phyloP scores from a whole-genome alignment of 2,797 vertebrate genomes.

The Karalla daura region DNA sequence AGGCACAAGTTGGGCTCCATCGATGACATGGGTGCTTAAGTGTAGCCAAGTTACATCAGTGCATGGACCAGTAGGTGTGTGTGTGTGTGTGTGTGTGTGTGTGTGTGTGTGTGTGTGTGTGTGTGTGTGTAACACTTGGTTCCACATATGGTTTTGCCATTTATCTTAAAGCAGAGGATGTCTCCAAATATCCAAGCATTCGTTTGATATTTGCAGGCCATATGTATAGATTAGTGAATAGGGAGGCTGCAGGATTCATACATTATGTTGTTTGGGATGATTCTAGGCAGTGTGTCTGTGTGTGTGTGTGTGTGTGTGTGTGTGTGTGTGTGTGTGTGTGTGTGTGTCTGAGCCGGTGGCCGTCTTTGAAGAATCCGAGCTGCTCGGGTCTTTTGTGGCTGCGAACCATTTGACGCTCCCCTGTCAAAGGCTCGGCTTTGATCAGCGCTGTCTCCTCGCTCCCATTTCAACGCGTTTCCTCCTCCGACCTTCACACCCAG shows the following conservation, averaged over 20 bases:
- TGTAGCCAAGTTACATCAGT: too few relatives aligned
- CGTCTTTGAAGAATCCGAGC: slow-evolving; percentile 54
- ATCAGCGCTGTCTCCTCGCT: slow-evolving; percentile 58
- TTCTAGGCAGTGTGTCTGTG: slow-evolving; percentile 14
- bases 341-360: slow-evolving; percentile 4
- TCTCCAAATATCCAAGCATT: too few relatives aligned
- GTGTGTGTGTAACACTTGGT: too few relatives aligned
- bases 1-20: too few relatives aligned
- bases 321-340: slow-evolving; percentile 17
- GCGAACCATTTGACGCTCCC: slow-evolving; percentile 60
- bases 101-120: too few relatives aligned
- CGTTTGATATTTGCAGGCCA: not conserved
- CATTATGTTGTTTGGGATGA: too few relatives aligned
- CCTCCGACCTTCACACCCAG: slow-evolving; percentile 67
- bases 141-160: too few relatives aligned
- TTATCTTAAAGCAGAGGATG: not conserved
- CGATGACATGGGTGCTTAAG: too few relatives aligned
- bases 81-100: too few relatives aligned
- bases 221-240: not conserved
- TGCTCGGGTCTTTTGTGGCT: slow-evolving; percentile 26
- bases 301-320: slow-evolving; percentile 9
- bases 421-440: slow-evolving; percentile 71
- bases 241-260: too few relatives aligned
- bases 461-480: slow-evolving; percentile 58
- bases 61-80: too few relatives aligned